Percentiles rank a stretch among this genome's conserved stretches.
phyloP scores from a whole-genome alignment of 2,888 invertebrate genomes.

The Calliphora vomitoria region DNA sequence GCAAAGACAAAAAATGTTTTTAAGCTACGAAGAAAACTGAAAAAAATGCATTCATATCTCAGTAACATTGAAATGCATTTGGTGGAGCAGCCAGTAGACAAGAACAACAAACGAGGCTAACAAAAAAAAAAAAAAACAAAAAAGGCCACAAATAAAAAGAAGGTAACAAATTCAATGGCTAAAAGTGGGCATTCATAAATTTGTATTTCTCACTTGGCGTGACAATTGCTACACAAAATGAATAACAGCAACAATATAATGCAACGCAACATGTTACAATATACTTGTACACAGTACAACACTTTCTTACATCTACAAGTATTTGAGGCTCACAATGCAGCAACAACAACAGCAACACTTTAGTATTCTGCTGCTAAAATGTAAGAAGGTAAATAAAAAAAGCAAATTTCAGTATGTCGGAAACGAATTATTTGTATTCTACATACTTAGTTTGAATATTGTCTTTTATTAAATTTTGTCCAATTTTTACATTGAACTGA shows the following conservation, averaged over 20 bases:
- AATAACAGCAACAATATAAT: constrained; percentile 74
- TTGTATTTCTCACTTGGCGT: constrained; percentile 83
- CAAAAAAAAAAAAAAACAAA: no score
- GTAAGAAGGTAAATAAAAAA: not conserved
- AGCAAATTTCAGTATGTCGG: not conserved
- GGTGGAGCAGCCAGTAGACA: constrained; percentile 42
- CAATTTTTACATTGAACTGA: no score
- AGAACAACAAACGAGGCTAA: constrained; percentile 19
- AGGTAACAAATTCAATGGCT: constrained; percentile 76
- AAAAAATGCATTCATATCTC: constrained; percentile 51
- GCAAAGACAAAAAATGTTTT: constrained; percentile 27
- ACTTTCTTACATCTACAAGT: constrained; percentile 44
- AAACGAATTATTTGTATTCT: constrained; percentile 11
- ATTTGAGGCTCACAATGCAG: constrained; percentile 38
- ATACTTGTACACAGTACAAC: constrained; percentile 39
- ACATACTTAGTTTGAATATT: not conserved
- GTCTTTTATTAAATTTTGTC: no score
- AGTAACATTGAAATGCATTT: constrained; percentile 65
- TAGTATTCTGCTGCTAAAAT: not conserved
- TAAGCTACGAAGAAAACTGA: not conserved
- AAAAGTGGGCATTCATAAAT: constrained; percentile 83
- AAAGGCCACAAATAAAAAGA: constrained; percentile 29
- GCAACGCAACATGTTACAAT: constrained; percentile 58
- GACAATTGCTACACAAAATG: constrained; percentile 83
- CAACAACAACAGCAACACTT: constrained; percentile 10